A percentile compares a stretch with the other conserved stretches of the same genome.
Evolutionary conservation across 2,888 invertebrate genomes (phyloP).

Genomic region (Oscheius sp.): DNA sequence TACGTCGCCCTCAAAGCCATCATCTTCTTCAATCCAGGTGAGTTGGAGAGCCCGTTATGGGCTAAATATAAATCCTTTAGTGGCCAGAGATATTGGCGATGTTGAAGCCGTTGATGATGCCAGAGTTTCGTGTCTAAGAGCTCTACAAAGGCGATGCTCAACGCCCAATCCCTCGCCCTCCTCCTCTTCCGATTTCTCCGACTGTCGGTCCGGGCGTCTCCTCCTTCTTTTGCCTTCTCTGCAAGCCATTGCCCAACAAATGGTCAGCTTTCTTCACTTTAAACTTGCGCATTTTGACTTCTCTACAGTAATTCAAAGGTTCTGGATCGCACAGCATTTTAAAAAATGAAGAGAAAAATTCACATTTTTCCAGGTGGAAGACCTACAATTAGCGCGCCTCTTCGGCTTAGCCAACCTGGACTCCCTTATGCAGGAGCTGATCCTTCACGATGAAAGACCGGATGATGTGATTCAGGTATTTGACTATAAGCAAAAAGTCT

Average conservation of each 20-base stretch:
- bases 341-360: no score
- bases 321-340: no score
- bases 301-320: no score
- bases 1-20: constrained; percentile 96
- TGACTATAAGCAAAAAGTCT: neutral
- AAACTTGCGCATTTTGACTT: neutral
- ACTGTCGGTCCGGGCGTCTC: constrained; percentile 57
- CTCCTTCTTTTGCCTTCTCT: constrained; percentile 58
- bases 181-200: constrained; percentile 11
- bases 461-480: constrained; percentile 33
- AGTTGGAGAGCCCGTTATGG: no score
- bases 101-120: constrained; percentile 46
- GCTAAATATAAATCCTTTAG: constrained; percentile 23
- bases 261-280: constrained; percentile 33
- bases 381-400: constrained; percentile 63
- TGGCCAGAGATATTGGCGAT: constrained; percentile 40
- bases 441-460: constrained; percentile 51
- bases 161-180: constrained; percentile 2
- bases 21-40: constrained; percentile 97
- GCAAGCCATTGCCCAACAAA: constrained; percentile 54
- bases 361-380: no score
- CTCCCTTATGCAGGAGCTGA: constrained; percentile 60
- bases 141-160: constrained; percentile 40
- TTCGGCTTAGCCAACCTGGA: constrained; percentile 65
- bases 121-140: constrained; percentile 42